Evolutionary conservation across 2,797 vertebrate genomes (phyloP), one percentile per base, ranked within the genome.

Genomic region (Dallia pectoralis): DNA sequence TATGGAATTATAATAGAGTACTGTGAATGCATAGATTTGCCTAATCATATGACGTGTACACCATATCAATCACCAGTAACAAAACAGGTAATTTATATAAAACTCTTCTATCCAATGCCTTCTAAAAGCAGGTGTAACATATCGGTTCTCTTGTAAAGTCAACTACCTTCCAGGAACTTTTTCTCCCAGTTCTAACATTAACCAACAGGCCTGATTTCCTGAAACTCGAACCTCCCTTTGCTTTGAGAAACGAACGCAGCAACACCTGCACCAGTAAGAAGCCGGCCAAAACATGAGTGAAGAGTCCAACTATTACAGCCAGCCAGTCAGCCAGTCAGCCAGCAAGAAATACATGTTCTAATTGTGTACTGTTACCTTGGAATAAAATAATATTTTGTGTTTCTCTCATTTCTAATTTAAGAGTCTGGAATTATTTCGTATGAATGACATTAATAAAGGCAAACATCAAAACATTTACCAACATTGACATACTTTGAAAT

Each of bases 211-310:
- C 88, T 84, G 81, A 88, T 90, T 93, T 93, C 91, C 90, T 93
- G 92, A 90, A 93, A 93, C 92, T 77, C 85, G 87, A 93, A 83
- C 89, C 90, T 89, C 91, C 91, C 91, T 82, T 59, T 87, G 91
- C 89, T 87, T 90, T 87, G 84, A 81, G 84, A 89, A 88, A 89
- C 83, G 84, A 88, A 59, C 84, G 84, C 80, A 84, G 79, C 86
- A 90, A 86, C 89, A 92, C 91, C 92, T 92, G 91, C 90, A 86
- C 69, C 68, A 82, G 84, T 65, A 70, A 70, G 80, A 88, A 72
- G 77, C 80, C 70, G 73, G 88, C 91, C 90, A 93, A 86, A 83
- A 86, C 66, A 64, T 84, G 87, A 90, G 89, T 89, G 89, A 88
- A 87, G 77, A 84, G 74, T 85, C 76, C 82, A 78, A 71, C 82